Base-by-base conservation (phyloP, 2,797 vertebrate species). In the Pseudomugil gertrudae region DNA sequence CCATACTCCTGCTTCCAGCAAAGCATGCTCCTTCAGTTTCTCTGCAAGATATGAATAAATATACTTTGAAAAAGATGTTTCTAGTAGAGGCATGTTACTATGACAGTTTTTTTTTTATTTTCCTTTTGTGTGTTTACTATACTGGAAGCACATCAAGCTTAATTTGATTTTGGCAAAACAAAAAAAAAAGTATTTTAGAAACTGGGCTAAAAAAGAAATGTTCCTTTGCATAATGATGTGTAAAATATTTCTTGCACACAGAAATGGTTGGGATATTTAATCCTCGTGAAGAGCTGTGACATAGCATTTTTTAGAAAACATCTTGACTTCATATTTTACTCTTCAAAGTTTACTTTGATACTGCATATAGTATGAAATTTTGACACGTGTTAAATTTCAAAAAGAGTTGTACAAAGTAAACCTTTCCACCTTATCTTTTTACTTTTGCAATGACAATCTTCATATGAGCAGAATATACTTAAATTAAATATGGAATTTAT, bases 31-130 rank as follows among this genome's bases (percentile, higher is more conserved):
- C n/a, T n/a, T n/a, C n/a, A n/a, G n/a, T n/a, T n/a, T n/a, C n/a
- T 26, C n/a, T 64, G 40, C 50, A n/a, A 32, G 29, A 63, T 45
- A 68, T 24, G 24, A 32, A 56, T 15, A 35, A 74, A 70, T 24
- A n/a, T 29, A 63, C n/a, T 43, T 24, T 65, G 24, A 33, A 65
- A 29, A 70, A 10, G 32, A 66, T 40, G n/a, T 63, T 67, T 61
- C 38, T 43, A 40, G 5, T 8, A 0, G 8, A 17, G 27, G 14
- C 32, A 45, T 66, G 79, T 88, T 84, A 40, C 78, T 64, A 76
- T 83, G 78, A 76, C 24, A 68, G 78, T 52, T 36, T 36, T 8
- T 33, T 33, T 33, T 15, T 15, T 36, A 1, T 15, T 36, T 14
- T 15, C 14, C 3, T 11, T 4, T 60, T 50, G 19, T 56, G 26